These are phyloP conservation scores for Aplysia californica DNA, from an alignment of 1,140 invertebrate species.

Conservation along the genomic window DNA sequence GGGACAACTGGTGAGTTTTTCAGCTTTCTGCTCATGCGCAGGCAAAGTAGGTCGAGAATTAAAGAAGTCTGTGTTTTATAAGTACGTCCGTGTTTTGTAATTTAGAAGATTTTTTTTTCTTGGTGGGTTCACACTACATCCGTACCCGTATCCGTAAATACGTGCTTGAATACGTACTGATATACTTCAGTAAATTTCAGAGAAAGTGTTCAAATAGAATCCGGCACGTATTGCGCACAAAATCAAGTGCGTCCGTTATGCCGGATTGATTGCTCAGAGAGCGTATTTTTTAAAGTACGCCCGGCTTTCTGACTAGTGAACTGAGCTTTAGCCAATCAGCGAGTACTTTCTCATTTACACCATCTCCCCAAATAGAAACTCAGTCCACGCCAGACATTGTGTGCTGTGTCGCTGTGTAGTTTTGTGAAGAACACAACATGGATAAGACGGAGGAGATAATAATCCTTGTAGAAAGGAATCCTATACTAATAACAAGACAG, in stretches of 20 bases:
- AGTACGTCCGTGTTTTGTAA: no score
- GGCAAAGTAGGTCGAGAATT: no score
- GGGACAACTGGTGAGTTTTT: no score
- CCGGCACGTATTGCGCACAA: not conserved
- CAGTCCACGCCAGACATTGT: not conserved
- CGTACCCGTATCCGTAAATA: not conserved
- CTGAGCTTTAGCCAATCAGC: not conserved
- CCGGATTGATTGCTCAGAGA: not conserved
- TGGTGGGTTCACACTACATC: not conserved
- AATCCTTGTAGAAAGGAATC: not conserved
- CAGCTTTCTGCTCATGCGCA: no score
- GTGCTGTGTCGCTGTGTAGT: not conserved
- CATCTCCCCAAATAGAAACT: not conserved
- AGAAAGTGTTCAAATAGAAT: not conserved
- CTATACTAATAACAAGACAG: not conserved
- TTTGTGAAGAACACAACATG: not conserved
- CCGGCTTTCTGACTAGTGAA: not conserved
- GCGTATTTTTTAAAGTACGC: not conserved
- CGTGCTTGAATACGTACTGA: no score
- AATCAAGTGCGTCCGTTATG: not conserved
- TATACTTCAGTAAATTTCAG: not conserved
- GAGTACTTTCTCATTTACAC: not conserved
- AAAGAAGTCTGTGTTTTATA: no score
- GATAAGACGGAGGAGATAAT: not conserved
- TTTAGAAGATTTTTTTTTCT: no score